phyloP scores from a whole-genome alignment of 2,797 vertebrate genomes.

The Anolis apletophallus region DNA sequence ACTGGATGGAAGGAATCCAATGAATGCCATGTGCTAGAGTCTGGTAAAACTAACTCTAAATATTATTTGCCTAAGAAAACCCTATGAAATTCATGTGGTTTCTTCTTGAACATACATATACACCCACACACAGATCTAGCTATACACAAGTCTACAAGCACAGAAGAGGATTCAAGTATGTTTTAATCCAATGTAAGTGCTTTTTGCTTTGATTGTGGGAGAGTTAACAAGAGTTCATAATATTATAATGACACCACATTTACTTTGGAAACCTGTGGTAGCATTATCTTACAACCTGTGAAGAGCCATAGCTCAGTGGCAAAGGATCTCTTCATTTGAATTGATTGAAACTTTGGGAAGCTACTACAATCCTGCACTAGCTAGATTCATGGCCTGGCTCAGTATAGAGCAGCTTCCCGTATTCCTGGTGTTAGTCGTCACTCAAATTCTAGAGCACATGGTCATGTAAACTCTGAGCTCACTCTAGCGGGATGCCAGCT shows the following conservation, averaged over 20 bases:
- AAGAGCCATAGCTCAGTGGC: not conserved
- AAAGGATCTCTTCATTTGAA: not conserved
- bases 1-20: too few relatives aligned
- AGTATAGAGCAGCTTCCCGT: not conserved
- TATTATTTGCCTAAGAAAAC: too few relatives aligned
- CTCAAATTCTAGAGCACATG: not conserved
- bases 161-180: not conserved
- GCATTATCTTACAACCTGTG: not conserved
- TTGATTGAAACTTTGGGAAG: not conserved
- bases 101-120: too few relatives aligned
- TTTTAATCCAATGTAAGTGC: too few relatives aligned
- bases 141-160: not conserved
- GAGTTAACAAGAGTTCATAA: not conserved
- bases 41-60: too few relatives aligned
- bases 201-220: not conserved
- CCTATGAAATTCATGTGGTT: too few relatives aligned
- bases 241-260: not conserved
- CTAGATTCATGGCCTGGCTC: not conserved
- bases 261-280: not conserved
- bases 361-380: not conserved
- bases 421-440: not conserved
- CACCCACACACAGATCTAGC: too few relatives aligned
- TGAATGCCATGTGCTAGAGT: too few relatives aligned
- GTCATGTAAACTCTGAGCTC: slow-evolving; percentile 19
- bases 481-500: not conserved